A percentile compares a stretch with the other conserved stretches of the same genome.
These are phyloP conservation scores for Corythornis leucogaster DNA, from an alignment of 2,797 vertebrate genomes.

Conservation along the genomic window DNA sequence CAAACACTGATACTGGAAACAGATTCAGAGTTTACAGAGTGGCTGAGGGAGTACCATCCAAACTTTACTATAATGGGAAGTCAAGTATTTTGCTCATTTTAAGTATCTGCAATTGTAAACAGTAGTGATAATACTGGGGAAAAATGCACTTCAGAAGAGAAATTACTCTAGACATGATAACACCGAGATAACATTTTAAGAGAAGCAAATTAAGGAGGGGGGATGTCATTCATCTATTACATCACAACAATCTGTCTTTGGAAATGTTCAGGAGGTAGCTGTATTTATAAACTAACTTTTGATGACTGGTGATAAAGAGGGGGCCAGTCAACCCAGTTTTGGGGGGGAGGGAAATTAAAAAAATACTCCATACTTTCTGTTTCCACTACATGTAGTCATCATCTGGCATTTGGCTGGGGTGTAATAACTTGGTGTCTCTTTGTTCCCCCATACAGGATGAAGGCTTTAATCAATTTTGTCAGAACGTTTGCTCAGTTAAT, in stretches of 20 bases:
- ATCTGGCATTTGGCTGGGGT: constrained; percentile 60
- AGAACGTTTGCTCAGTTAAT: constrained; percentile 81
- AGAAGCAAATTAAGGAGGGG: background rate
- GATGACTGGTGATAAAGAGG: background rate
- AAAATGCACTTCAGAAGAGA: constrained; percentile 45
- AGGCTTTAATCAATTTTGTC: constrained; percentile 81
- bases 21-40: background rate
- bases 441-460: constrained; percentile 72
- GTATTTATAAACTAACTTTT: constrained; percentile 26
- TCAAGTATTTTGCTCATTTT: constrained; percentile 48
- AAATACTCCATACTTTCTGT: background rate
- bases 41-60: constrained; percentile 9
- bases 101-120: constrained; percentile 46
- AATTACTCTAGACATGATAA: background rate
- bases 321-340: background rate
- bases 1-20: background rate
- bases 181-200: constrained; percentile 41
- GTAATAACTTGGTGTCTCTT: constrained; percentile 75
- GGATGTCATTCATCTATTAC: background rate
- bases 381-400: constrained; percentile 47
- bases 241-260: constrained; percentile 35
- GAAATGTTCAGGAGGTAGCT: constrained; percentile 23
- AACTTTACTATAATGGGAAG: constrained; percentile 25
- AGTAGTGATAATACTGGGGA: constrained; percentile 30
- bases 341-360: background rate